Base-by-base conservation (phyloP, 2,797 vertebrate genomes). In the Heteromormyrus szaboi region DNA sequence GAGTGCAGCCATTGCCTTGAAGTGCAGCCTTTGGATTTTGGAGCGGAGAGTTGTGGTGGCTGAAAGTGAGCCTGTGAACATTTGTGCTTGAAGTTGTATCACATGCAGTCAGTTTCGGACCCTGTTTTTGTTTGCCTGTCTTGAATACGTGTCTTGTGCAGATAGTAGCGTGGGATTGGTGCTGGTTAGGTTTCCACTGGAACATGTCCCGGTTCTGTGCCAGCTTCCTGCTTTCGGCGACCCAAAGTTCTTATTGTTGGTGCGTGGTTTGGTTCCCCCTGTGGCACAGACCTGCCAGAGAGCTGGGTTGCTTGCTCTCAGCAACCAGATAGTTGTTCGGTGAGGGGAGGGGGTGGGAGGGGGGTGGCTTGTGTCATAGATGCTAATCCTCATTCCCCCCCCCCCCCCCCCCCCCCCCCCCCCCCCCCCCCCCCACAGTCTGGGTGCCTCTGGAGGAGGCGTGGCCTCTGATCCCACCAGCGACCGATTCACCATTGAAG, bases 401-500 rank as follows among this genome's bases (percentile, higher is more conserved):
- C 37, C 37, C 5, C n/a, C n/a, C n/a, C n/a, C n/a, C n/a, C n/a
- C n/a, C 29, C 14, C 5, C 37, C 19, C 22, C 25, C 84, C 11
- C 9, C 11, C 1, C 37, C 37, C 29, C 14, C 5, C 37, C 19
- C 22, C n/a, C 79, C 22, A 4, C 90, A 99, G 98, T 94, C 92
- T 98, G 92, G 97, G 97, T 93, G 97, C 97, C 90, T 97, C 96
- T 93, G 97, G 97, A 92, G 97, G 96, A 91, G 95, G 94, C 3
- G 95, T 96, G 91, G 94, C 96, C 91, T 96, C 96, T 3, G 97
- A 98, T 93, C 96, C 97, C 90, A 95, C 96, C 94, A 96, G 97
- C 14, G 99, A 99, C 95, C 97, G 97, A 92, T 99, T 99, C 94
- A 97, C 97, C 94, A 99, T 99, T 89, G 99, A 99, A 93, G 94